Base-by-base conservation (phyloP, 1,140 invertebrate genomes). In the Bombus sibiricus region DNA sequence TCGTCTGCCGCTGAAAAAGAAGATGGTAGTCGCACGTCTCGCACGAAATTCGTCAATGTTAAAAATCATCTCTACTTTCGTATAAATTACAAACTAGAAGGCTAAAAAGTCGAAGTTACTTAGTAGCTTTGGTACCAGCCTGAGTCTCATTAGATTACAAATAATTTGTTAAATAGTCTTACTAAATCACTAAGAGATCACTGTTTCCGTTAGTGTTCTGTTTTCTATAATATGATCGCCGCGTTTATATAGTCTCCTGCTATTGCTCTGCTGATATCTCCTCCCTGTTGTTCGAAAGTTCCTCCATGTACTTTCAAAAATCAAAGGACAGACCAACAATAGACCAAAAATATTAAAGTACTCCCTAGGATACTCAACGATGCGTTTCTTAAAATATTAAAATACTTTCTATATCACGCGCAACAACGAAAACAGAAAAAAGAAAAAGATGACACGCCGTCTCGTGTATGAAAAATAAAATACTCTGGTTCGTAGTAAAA, bases 121-220 rank as follows among this genome's bases (percentile, higher is more conserved):
- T 77, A 69, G 73, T 76, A 89, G 85, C 86, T 92, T 92, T 92
- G 92, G 92, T 92, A 88, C 86, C 88, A 93, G 92, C 91, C 92
- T 93, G 91, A 93, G 92, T 92, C 92, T 92, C 86, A 83, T 92
- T 92, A 72, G 72, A 88, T 89, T 88, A 90, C 80, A 87, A 88
- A 86, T 84, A 91, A 93, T 92, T 92, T 89, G 66, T 93, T 93
- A 92, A 90, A 92, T 88, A 93, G 89, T 92, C 90, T 90, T 81
- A 78, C 74, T 91, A 92, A 89, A 86, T 90, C 86, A 91, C 90
- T 92, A 90, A 87, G 81, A 88, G 87, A 92, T 91, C 88, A 92
- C 91, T 87, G 87, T 84, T 73, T 76, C 43, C 64, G 69, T 83
- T 28, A 57, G 37, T 66, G 53, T 81, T 15, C 34, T 41, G 37